Evolutionary conservation across 2,113 vertebrate species (phyloP).

Genomic region (Propithecus coquereli): DNA sequence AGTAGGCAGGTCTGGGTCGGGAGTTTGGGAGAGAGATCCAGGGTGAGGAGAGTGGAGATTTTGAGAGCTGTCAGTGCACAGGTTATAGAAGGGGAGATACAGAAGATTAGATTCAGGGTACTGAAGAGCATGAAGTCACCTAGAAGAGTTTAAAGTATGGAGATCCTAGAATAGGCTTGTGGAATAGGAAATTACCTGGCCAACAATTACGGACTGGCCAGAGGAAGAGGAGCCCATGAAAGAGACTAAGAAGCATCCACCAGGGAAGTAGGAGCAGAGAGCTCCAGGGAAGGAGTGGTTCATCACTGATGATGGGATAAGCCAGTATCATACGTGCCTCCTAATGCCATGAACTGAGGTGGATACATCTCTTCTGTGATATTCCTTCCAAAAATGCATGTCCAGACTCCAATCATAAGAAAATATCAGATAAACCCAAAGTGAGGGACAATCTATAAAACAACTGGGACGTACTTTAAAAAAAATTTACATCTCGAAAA

Average conservation of each 20-base stretch:
- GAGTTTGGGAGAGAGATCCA: neutral
- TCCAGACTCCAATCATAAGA: neutral
- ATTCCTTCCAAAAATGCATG: neutral
- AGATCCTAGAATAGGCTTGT: neutral
- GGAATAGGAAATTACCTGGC: neutral
- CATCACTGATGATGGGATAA: neutral
- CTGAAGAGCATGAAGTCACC: neutral
- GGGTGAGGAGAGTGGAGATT: neutral
- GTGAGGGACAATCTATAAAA: neutral
- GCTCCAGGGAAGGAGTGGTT: neutral
- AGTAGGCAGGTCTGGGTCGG: neutral
- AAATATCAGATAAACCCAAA: neutral
- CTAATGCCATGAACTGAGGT: neutral
- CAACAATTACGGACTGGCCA: neutral
- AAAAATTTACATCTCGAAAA: neutral
- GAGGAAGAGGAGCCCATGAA: neutral
- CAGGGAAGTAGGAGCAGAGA: neutral
- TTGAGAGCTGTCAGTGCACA: neutral
- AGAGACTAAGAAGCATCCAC: neutral
- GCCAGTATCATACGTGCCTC: accelerated
- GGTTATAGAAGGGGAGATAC: neutral
- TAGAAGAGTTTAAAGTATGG: neutral
- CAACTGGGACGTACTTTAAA: neutral
- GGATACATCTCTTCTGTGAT: neutral
- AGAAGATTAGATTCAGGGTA: neutral